Evolutionary conservation across 2,888 invertebrate species (phyloP), one percentile per base, ranked within the genome.

Genomic region (Pseudococcus jackbeardsleyi): DNA sequence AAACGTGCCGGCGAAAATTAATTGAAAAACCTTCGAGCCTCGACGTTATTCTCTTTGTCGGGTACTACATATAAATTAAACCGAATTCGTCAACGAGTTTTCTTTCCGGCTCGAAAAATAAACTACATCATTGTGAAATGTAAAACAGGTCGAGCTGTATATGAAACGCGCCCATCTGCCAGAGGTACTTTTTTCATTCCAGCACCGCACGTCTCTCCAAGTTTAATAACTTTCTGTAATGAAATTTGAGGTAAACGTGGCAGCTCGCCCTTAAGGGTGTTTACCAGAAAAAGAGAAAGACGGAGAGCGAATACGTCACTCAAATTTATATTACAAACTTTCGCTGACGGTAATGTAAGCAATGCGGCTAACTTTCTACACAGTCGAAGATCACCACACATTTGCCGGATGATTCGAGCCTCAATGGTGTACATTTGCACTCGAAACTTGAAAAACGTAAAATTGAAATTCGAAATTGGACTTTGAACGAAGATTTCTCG

Each of bases 301-400:
- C 26, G 26, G 26, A 33, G 26, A 33, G 19, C 68, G 50, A 72
- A 26, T 86, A 77, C 79, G 87, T 87, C 87, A 87, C 54, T 87
- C 79, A 77, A 87, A 87, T 87, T 87, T 79, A 87, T 87, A 87
- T 87, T 87, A 87, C 48, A 82, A 87, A 79, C 87, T 87, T 87
- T 87, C 42, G 59, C 33, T 50, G 87, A 87, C 72, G 54, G 86
- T 87, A 79, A 79, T 87, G 79, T 87, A 87, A 79, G 87, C 87
- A 87, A 87, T 50, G 87, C 79, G 79, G 87, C 87, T 39, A 87
- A 87, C 87, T 87, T 87, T 87, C 54, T 87, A 79, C 68, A n/a
- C 46, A 15, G 79, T 42, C 46, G 19, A 79, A 79, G 79, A 19
- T 79, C 54, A 19, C 6, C 50, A 22, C 59, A 85, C n/a, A 85